phyloP scores from a whole-genome alignment of 2,797 vertebrate species.

The Chaetophractus vellerosus region DNA sequence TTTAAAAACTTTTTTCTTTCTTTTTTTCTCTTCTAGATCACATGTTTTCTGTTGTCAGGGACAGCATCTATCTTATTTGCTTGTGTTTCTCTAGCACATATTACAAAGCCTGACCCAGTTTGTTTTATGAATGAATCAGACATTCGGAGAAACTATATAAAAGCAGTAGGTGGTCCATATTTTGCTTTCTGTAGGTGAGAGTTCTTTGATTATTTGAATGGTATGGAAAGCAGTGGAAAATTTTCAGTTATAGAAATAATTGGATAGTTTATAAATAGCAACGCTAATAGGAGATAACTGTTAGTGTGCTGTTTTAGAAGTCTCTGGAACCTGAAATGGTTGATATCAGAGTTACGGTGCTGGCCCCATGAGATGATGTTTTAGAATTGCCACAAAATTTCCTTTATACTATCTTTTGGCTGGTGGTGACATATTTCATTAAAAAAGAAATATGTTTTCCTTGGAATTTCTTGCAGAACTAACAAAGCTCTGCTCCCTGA shows the following conservation, averaged over 20 bases:
- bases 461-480: constrained; percentile 60
- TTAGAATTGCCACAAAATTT: constrained; percentile 15
- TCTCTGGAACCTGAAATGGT: background rate
- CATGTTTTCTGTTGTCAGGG: background rate
- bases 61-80: background rate
- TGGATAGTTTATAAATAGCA: background rate
- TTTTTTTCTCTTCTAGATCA: background rate
- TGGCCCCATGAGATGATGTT: background rate
- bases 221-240: background rate
- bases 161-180: background rate
- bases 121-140: constrained; percentile 36
- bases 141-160: constrained; percentile 11
- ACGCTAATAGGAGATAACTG: background rate
- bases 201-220: constrained; percentile 39
- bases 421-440: constrained; percentile 47
- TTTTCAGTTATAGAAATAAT: constrained; percentile 33
- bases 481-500: constrained; percentile 50
- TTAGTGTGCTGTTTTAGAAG: background rate
- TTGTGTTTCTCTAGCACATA: background rate
- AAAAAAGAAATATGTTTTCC: constrained; percentile 53
- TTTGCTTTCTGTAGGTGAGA: background rate
- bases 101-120: background rate
- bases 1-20: background rate
- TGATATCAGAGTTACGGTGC: background rate
- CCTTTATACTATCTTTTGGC: constrained; percentile 4